Evolutionary conservation across 2,113 vertebrate species (phyloP).

Genomic region (Garra rufa): DNA sequence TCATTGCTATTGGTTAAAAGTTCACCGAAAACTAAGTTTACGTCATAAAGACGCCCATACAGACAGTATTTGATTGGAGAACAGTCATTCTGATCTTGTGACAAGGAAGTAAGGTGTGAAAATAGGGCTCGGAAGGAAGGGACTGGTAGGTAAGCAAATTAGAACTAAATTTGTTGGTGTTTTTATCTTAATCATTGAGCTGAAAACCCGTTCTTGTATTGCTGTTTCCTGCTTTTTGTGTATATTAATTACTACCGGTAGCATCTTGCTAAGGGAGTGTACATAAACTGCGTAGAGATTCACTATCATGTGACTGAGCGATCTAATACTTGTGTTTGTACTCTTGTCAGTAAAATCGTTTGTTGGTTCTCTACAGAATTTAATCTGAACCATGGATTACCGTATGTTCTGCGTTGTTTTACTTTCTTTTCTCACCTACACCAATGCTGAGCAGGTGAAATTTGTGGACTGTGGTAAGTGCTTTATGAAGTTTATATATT

Average conservation of each 20-base stretch:
- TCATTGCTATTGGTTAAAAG: slow-evolving; percentile 40
- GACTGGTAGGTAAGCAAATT: neutral
- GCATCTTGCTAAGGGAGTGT: neutral
- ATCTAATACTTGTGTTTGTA: too few species aligned
- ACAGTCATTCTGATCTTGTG: slow-evolving; percentile 53
- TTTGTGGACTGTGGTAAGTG: slow-evolving; percentile 81
- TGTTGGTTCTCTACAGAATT: neutral
- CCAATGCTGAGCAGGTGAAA: slow-evolving; percentile 73
- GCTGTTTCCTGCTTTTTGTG: neutral
- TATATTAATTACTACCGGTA: neutral
- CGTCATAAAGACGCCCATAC: neutral
- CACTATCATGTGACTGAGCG: neutral
- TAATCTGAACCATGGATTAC: slow-evolving; percentile 67
- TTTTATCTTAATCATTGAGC: neutral
- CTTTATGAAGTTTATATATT: neutral
- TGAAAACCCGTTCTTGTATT: neutral
- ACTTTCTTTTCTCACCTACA: slow-evolving; percentile 67
- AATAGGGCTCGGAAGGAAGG: accelerated
- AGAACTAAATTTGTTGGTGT: too few species aligned
- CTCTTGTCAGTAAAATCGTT: slow-evolving; percentile 16
- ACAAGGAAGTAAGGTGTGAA: slow-evolving; percentile 51
- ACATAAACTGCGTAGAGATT: neutral
- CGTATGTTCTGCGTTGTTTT: slow-evolving; percentile 52
- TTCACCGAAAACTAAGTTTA: neutral
- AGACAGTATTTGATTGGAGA: slow-evolving; percentile 18